These are phyloP conservation scores for Lycodopsis pacificus DNA, from an alignment of 2,797 vertebrate species.

Conservation along the genomic window DNA sequence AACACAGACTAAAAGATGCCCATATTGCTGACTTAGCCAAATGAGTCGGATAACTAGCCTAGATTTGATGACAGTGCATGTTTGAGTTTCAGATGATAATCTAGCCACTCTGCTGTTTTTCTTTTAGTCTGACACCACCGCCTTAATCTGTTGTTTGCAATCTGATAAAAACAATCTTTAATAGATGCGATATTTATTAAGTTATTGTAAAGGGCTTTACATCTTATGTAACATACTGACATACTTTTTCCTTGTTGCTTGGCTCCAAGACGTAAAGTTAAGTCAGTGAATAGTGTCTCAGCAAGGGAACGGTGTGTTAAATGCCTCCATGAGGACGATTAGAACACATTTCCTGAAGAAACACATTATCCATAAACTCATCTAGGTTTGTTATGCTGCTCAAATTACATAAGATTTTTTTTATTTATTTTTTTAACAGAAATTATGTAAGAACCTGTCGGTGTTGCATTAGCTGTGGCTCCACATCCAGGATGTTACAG, in stretches of 20 bases:
- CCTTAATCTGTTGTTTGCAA: background rate
- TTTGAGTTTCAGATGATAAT: conserved; percentile 30
- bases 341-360: conserved; percentile 13
- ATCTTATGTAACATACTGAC: conserved; percentile 22
- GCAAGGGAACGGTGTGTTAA: background rate
- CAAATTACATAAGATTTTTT: conserved; percentile 52
- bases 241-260: background rate
- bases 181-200: background rate
- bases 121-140: conserved; percentile 2
- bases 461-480: conserved; percentile 15
- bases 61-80: conserved; percentile 41
- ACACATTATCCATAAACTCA: background rate
- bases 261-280: background rate
- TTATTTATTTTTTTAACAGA: background rate
- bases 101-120: background rate
- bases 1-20: conserved; percentile 24
- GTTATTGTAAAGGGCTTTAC: background rate
- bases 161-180: background rate
- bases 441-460: conserved; percentile 45
- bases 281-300: background rate
- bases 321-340: conserved; percentile 19
- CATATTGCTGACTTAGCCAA: background rate
- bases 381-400: conserved; percentile 30
- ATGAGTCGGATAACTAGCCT: background rate
- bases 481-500: background rate